phyloP scores from a whole-genome alignment of 2,113 vertebrate genomes.

The Gymnogyps californianus region DNA sequence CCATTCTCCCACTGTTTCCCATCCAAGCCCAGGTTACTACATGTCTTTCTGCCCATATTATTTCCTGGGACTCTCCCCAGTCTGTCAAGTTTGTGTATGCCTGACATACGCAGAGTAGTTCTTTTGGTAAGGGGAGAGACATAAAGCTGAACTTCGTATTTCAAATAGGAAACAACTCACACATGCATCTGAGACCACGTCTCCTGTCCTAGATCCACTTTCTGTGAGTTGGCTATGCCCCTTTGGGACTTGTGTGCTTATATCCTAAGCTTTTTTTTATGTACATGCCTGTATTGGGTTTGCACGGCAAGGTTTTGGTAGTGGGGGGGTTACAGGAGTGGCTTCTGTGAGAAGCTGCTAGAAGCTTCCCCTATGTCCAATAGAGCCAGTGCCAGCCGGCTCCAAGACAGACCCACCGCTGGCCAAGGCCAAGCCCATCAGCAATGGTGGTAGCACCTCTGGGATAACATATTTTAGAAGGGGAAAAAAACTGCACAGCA shows the following conservation, averaged over 20 bases:
- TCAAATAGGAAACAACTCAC: background rate
- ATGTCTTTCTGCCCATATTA: background rate
- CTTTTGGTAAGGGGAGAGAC: background rate
- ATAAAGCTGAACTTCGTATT: background rate
- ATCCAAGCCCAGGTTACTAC: background rate
- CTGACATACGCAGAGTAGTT: background rate
- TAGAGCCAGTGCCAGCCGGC: too few species aligned
- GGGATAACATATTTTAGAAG: too few species aligned
- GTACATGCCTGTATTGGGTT: fast-evolving
- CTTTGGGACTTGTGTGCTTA: background rate
- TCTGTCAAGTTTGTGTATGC: background rate
- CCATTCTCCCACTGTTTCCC: too few species aligned
- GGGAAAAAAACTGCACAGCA: too few species aligned
- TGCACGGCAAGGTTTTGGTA: fast-evolving
- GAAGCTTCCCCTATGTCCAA: too few species aligned
- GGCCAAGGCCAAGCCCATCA: too few species aligned
- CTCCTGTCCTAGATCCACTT: background rate
- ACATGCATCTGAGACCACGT: background rate
- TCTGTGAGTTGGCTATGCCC: fast-evolving
- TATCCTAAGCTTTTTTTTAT: background rate
- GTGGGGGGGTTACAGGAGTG: too few species aligned
- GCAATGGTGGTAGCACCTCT: too few species aligned
- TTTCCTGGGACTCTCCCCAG: background rate
- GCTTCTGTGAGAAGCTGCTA: too few species aligned
- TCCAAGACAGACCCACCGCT: too few species aligned